These are phyloP conservation scores for Mythimna loreyi DNA, from an alignment of 2,888 invertebrate genomes.

Conservation along the genomic window DNA sequence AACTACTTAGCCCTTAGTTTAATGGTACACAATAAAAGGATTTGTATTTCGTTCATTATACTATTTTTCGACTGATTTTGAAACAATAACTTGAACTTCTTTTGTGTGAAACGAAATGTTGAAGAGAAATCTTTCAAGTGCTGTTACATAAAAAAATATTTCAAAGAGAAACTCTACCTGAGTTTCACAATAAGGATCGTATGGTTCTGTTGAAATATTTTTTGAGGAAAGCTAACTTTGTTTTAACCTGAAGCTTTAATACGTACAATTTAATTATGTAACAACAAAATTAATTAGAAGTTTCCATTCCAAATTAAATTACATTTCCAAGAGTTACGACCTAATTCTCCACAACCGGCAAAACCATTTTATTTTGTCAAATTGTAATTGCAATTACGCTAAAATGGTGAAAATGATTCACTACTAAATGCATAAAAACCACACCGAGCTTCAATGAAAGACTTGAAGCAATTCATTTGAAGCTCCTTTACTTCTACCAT, in stretches of 20 bases:
- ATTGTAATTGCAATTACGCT: slow-evolving; percentile 11
- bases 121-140: slow-evolving; percentile 48
- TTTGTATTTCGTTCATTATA: slow-evolving; percentile 6
- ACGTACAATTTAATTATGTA: slow-evolving; percentile 13
- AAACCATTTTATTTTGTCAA: not conserved
- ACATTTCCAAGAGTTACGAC: not conserved
- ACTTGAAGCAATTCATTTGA: slow-evolving; percentile 24
- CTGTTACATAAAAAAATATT: slow-evolving; percentile 39
- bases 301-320: not conserved
- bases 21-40: slow-evolving; percentile 10
- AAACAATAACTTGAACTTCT: slow-evolving; percentile 33
- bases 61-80: slow-evolving; percentile 8
- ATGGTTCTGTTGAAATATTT: slow-evolving; percentile 41
- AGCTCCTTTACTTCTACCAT: slow-evolving; percentile 12
- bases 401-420: not conserved
- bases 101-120: slow-evolving; percentile 45
- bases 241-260: slow-evolving; percentile 17
- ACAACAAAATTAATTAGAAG: slow-evolving; percentile 9
- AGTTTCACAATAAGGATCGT: slow-evolving; percentile 48
- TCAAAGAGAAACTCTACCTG: slow-evolving; percentile 51
- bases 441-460: slow-evolving; percentile 7
- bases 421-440: not conserved
- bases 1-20: not conserved
- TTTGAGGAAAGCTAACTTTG: slow-evolving; percentile 33
- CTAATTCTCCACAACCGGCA: slow-evolving; percentile 7